These are phyloP conservation scores for Cyanocitta stelleri DNA, from an alignment of 2,113 vertebrate genomes.

Conservation along the genomic window DNA sequence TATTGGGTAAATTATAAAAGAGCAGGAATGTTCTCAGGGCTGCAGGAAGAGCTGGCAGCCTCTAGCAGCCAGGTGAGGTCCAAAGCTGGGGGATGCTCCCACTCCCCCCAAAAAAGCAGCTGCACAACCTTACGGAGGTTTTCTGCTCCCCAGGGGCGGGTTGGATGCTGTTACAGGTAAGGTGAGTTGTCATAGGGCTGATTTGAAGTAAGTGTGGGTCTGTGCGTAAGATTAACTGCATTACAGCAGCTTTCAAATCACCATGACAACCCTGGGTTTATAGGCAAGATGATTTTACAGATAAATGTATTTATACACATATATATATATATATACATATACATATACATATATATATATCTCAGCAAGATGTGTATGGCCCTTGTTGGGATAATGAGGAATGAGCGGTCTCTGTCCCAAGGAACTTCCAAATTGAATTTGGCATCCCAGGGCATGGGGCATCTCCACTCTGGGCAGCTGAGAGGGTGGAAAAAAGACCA, in stretches of 20 bases:
- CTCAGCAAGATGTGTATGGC: neutral
- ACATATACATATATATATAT: too few species aligned
- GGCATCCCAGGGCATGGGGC: neutral
- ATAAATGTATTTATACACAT: neutral
- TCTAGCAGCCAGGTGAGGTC: conserved; percentile 33
- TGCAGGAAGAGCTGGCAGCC: neutral
- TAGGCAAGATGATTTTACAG: neutral
- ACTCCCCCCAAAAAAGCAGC: neutral
- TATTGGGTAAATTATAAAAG: neutral
- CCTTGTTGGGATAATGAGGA: neutral
- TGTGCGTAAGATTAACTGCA: conserved; percentile 20
- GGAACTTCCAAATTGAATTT: neutral
- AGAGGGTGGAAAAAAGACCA: neutral
- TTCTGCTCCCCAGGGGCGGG: neutral
- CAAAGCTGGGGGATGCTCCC: neutral
- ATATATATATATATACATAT: neutral
- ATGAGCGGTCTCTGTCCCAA: neutral
- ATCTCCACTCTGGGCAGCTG: neutral
- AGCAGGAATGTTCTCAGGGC: neutral
- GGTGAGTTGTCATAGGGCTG: neutral
- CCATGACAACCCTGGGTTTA: conserved; percentile 27
- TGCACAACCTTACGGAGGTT: neutral
- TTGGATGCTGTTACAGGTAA: neutral
- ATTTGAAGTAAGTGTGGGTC: neutral
- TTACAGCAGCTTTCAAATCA: conserved; percentile 37